Conservation (phyloP, 2,888 invertebrate genomes). For the Orchestes rusci region DNA sequence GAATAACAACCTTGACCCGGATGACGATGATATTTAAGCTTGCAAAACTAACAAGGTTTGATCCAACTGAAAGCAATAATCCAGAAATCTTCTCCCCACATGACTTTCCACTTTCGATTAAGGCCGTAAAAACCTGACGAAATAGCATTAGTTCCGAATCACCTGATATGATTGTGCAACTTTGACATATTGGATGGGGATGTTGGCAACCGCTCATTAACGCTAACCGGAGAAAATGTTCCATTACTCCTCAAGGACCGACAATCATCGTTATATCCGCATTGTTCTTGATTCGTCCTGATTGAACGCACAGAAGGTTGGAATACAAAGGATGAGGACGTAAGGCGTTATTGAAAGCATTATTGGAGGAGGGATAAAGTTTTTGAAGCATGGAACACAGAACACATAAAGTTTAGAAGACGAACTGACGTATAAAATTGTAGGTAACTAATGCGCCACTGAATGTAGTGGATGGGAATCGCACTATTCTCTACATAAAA, state of each 20-base stretch:
- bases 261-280: slow-evolving; percentile 44
- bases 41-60: no score
- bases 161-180: slow-evolving; percentile 38
- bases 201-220: slow-evolving; percentile 39
- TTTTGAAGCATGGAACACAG: no score
- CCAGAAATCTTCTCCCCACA: no score
- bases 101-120: slow-evolving; percentile 15
- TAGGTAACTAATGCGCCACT: no score
- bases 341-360: slow-evolving; percentile 39
- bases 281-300: slow-evolving; percentile 38
- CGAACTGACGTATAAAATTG: no score
- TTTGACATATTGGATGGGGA: slow-evolving; percentile 39
- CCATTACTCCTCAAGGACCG: slow-evolving; percentile 41
- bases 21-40: no score
- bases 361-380: no score
- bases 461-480: no score
- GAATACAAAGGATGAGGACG: slow-evolving; percentile 34
- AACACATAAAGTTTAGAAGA: no score
- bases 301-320: slow-evolving; percentile 34
- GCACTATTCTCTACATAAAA: no score
- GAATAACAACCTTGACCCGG: no score
- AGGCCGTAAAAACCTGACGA: slow-evolving; percentile 24
- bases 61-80: no score
- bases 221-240: slow-evolving; percentile 41
- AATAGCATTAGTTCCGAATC: slow-evolving; percentile 31